Evolutionary conservation across 2,113 vertebrate species (phyloP), one percentile per base, ranked within the genome.

Genomic region (Gallinago media): DNA sequence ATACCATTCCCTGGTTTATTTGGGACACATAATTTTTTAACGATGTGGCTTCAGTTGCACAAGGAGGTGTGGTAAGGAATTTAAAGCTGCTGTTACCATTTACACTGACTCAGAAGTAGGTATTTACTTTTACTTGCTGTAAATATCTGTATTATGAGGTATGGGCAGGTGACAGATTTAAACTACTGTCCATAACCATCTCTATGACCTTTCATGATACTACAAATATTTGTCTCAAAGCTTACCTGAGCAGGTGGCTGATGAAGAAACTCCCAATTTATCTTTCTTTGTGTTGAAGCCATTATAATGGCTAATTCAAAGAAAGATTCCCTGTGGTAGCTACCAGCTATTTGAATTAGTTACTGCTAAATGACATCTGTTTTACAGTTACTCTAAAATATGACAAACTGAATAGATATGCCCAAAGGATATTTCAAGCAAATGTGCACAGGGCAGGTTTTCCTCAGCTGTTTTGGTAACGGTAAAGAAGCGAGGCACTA

Each of bases 381-480:
- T 94, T 87, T 89, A 71, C 15, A 50, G 40, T 77, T 84, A 54
- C 12, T 73, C 2, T 70, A 92, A 80, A 86, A 84, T 67, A 71
- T 5, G 18, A 49, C 36, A 74, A 63, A 84, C 16, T 54, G 34
- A 74, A 86, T 87, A 77, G 17, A 15, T 54, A 71, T 26, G 19
- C 32, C 15, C 9, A 54, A 66, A 58, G 31, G 19, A 36, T 66
- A 12, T 74, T 76, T 61, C 31, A 40, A 3, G 2, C 1, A 40
- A 22, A 67, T 50, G 11, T 71, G 19, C 15, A 58, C 5, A 61
- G 18, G 23, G 1, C 4, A 73, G 40, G 7, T 46, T 84, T 91
- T 84, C 58, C 42, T 77, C 11, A 16, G 22, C 11, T 63, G 3
- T 67, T 87, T 73, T 59, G 14, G 10, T 62, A 78, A 50, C 42